phyloP scores from a whole-genome alignment of 1,140 invertebrate species.

The Ceratina calcarata region DNA sequence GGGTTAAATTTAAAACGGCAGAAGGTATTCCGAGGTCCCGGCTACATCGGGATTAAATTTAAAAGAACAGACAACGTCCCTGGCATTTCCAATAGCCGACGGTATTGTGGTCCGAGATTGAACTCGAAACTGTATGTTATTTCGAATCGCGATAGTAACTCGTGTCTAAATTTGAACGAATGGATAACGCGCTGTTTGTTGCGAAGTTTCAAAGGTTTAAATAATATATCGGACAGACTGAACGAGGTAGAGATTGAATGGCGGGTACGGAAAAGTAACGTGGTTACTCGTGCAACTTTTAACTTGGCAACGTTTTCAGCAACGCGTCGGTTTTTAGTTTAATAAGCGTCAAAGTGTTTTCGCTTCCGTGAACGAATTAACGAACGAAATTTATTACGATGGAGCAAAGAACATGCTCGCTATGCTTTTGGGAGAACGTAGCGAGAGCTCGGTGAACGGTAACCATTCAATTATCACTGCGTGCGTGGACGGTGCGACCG shows the following conservation, averaged over 20 bases:
- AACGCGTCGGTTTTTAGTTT: neutral
- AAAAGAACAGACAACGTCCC: neutral
- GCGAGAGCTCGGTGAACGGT: constrained; percentile 32
- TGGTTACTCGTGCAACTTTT: constrained; percentile 5
- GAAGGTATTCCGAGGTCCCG: neutral
- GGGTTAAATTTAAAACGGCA: too few relatives aligned
- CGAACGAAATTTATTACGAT: constrained; percentile 30
- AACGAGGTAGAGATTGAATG: neutral
- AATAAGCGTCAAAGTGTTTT: constrained; percentile 5
- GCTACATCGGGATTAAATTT: neutral
- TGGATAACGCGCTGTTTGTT: neutral
- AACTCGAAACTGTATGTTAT: too few relatives aligned
- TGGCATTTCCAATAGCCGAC: too few relatives aligned
- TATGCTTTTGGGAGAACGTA: constrained; percentile 3
- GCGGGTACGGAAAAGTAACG: neutral
- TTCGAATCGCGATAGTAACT: too few relatives aligned
- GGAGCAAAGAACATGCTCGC: constrained; percentile 16
- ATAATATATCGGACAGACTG: neutral
- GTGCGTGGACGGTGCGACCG: neutral
- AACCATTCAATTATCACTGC: constrained; percentile 25
- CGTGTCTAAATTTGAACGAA: too few relatives aligned
- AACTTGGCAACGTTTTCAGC: constrained; percentile 2
- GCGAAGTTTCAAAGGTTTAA: neutral
- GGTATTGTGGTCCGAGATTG: too few relatives aligned
- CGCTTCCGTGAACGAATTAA: constrained; percentile 27